Base-by-base conservation (phyloP, 2,797 vertebrate genomes). In the Rhincodon typus region DNA sequence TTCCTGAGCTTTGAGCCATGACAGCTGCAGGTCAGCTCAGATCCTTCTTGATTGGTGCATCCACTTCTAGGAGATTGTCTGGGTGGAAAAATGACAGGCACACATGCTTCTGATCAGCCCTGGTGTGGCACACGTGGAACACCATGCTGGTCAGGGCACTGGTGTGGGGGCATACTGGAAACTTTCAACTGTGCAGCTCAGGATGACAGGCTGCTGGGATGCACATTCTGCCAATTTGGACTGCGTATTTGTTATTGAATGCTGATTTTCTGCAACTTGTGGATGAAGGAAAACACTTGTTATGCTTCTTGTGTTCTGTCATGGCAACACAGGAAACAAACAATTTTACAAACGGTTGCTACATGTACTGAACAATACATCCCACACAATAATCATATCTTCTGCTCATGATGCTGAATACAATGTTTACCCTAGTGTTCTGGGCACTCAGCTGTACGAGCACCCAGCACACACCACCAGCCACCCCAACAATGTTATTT, bases 221-320 rank as follows among this genome's bases (percentile, higher is more conserved):
- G 72, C 27, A 74, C 4, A 30, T 74, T 30, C 72, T 74, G 72
- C 72, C 72, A 74, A 74, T 74, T 74, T 74, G 72, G 27, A 74
- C 27, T 30, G 27, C 23, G 66, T 5, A 42, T 42, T 67, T 42
- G 62, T 38, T 93, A 42, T 93, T 93, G 19, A 93, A n/a, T 93
- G 34, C 34, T 15, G 34, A 38, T 91, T 91, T 90, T 91, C 62
- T 91, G 30, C 57, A n/a, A 67, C 88, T 67, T 91, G 62, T 42
- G 23, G n/a, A 69, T 93, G 90, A 93, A 93, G 62, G 90, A 67
- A 93, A 93, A 67, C 90, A 93, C 57, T 93, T 67, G 90, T 93
- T 67, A n/a, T 3, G 90, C 19, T 67, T 38, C 23, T 42, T 67
- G 66, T 69, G n/a, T 38, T 69, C 66, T 23, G 90, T 67, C 66